Percentiles rank a stretch among this genome's conserved stretches.
phyloP scores from a whole-genome alignment of 2,113 vertebrate species.

The Cyphomyrus discorhynchus region DNA sequence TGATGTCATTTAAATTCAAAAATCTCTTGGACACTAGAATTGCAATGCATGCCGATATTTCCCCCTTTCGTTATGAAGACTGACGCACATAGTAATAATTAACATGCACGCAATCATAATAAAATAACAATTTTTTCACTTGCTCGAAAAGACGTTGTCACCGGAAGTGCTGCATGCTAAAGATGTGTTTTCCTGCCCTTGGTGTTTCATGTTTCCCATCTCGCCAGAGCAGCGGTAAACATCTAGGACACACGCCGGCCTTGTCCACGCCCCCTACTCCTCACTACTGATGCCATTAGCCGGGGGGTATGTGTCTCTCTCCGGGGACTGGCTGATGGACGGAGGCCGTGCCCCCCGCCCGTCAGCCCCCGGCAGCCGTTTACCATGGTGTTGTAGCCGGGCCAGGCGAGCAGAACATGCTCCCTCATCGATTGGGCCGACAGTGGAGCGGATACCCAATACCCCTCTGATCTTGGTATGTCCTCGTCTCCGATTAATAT shows the following conservation, averaged over 20 bases:
- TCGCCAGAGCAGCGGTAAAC: not conserved
- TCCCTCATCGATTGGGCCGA: constrained; percentile 74
- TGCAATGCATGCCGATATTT: not conserved
- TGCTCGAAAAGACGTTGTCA: not conserved
- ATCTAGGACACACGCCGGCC: not conserved
- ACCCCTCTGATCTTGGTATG: constrained; percentile 55
- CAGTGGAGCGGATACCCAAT: constrained; percentile 68
- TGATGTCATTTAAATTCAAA: not conserved
- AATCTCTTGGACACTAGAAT: not conserved
- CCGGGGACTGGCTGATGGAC: not conserved
- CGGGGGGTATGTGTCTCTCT: constrained; percentile 45
- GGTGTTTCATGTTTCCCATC: too few relatives aligned
- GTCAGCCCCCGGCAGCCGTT: not conserved
- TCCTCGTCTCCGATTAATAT: constrained; percentile 74
- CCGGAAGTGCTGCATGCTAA: not conserved
- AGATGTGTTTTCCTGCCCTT: not conserved
- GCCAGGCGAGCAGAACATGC: constrained; percentile 40
- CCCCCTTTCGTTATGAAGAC: not conserved
- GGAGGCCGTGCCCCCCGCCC: not conserved
- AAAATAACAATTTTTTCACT: not conserved
- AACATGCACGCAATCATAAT: not conserved
- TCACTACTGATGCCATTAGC: constrained; percentile 75
- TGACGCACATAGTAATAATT: not conserved
- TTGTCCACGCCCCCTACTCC: constrained; percentile 62
- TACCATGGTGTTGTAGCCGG: not conserved